Conservation (phyloP, 2,113 vertebrate genomes). For the Rhinolophus ferrumequinum region DNA sequence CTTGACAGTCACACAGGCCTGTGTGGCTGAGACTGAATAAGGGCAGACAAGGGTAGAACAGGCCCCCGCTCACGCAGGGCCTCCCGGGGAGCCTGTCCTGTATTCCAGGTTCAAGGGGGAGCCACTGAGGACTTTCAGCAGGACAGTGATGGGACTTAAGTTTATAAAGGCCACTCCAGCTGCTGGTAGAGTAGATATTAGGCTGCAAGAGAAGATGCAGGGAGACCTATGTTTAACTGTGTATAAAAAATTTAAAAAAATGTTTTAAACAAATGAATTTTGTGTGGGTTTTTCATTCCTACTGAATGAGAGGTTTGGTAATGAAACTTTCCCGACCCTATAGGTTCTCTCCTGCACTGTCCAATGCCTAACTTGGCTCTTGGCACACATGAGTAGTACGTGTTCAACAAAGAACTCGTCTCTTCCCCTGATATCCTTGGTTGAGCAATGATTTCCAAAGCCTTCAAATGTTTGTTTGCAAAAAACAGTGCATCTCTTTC, state of each 20-base stretch:
- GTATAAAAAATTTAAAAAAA: background rate
- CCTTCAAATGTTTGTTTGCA: background rate
- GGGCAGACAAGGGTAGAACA: background rate
- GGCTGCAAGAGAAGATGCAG: background rate
- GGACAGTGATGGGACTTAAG: too few species aligned
- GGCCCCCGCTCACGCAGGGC: background rate
- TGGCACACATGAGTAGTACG: background rate
- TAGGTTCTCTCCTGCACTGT: fast-evolving
- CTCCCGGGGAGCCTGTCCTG: fast-evolving
- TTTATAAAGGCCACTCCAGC: background rate
- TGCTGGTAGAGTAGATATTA: background rate
- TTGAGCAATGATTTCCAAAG: background rate
- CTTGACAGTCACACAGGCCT: background rate
- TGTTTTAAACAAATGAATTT: background rate
- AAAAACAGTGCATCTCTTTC: background rate
- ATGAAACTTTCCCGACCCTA: background rate
- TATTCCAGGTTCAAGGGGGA: background rate
- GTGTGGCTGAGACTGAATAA: background rate
- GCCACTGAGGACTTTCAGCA: background rate
- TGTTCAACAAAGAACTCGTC: background rate
- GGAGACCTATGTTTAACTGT: background rate
- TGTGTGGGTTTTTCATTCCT: background rate
- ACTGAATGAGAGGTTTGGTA: background rate
- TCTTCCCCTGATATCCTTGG: background rate
- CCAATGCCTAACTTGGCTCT: background rate